Percentiles rank a stretch among this genome's conserved stretches.
Conservation (phyloP, 2,797 vertebrate species). For the Pristis pectinata region DNA sequence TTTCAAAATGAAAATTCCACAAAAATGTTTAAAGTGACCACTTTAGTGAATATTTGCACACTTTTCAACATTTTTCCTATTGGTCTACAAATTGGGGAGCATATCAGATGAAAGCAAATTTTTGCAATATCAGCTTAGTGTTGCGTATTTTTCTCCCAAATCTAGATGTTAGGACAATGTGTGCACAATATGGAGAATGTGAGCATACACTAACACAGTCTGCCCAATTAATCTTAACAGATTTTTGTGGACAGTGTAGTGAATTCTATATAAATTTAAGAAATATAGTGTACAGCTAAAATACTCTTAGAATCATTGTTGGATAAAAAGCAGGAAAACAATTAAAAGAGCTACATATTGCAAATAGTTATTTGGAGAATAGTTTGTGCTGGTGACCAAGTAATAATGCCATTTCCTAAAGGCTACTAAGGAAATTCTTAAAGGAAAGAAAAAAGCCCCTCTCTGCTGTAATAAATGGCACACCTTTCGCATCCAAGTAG, state of each 20-base stretch:
- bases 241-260: conserved; percentile 19
- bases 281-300: conserved; percentile 23
- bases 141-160: conserved; percentile 4
- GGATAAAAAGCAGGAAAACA: conserved; percentile 14
- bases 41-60: conserved; percentile 37
- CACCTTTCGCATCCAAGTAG: conserved; percentile 27
- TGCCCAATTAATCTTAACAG: conserved; percentile 16
- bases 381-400: conserved; percentile 17
- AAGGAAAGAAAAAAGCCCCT: conserved; percentile 17
- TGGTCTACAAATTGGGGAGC: conserved; percentile 10
- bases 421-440: neutral
- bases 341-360: conserved; percentile 21
- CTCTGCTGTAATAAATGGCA: conserved; percentile 37
- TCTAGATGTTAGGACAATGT: neutral
- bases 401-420: conserved; percentile 31
- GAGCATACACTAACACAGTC: conserved; percentile 32
- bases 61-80: conserved; percentile 37
- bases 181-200: conserved; percentile 7
- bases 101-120: neutral
- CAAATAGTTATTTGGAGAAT: conserved; percentile 14
- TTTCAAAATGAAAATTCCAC: conserved; percentile 22
- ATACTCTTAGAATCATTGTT: conserved; percentile 32
- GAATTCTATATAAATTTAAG: conserved; percentile 24
- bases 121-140: neutral
- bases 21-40: conserved; percentile 28